Conservation (phyloP, 2,113 vertebrate genomes). For the Heterotis niloticus region DNA sequence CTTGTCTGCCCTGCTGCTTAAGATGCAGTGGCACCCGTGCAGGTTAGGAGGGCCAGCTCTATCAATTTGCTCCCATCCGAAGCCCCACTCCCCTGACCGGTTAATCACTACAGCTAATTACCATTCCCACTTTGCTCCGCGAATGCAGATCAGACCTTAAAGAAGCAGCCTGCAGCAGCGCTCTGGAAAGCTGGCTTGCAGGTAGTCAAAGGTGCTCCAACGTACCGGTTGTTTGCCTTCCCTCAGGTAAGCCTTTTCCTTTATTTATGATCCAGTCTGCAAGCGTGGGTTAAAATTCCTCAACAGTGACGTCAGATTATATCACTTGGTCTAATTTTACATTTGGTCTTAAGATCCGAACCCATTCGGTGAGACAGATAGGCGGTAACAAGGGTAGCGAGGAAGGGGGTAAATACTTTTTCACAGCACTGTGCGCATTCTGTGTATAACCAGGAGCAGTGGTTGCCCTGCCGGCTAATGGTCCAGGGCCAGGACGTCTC, state of each 20-base stretch:
- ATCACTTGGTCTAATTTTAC: too few relatives aligned
- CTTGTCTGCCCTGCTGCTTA: conserved; percentile 51
- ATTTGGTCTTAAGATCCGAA: too few relatives aligned
- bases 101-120: conserved; percentile 77
- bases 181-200: not conserved
- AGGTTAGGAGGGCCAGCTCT: conserved; percentile 45
- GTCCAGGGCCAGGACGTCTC: conserved; percentile 23
- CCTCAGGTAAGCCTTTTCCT: conserved; percentile 17
- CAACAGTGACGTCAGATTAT: too few relatives aligned
- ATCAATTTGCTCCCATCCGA: conserved; percentile 63
- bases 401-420: too few relatives aligned
- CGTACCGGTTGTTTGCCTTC: not conserved
- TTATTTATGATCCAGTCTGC: not conserved
- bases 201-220: conserved; percentile 3
- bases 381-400: too few relatives aligned
- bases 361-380: too few relatives aligned
- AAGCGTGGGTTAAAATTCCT: not conserved
- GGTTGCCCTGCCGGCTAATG: conserved; percentile 27
- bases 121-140: conserved; percentile 51
- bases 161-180: conserved; percentile 13
- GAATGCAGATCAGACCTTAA: conserved; percentile 66
- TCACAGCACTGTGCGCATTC: not conserved
- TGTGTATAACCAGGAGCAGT: conserved; percentile 25
- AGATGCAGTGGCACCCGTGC: conserved; percentile 50
- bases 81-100: conserved; percentile 59